Evolutionary conservation across 2,888 invertebrate species (phyloP).

Genomic region (Uropetala carovei): DNA sequence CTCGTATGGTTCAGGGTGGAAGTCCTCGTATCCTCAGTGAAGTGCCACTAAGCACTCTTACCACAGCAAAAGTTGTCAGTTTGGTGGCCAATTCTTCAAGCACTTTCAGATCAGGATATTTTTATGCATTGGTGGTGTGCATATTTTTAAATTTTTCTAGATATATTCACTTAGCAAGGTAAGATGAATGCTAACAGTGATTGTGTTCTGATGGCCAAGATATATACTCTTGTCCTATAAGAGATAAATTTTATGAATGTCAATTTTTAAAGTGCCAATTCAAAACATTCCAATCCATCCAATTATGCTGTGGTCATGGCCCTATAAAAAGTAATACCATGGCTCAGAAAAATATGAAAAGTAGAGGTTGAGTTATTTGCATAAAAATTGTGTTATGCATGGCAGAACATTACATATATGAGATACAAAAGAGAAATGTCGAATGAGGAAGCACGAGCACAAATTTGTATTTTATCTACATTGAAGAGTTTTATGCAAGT

Average conservation of each 20-base stretch:
- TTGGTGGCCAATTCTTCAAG: conserved; percentile 30
- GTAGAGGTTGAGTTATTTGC: neutral
- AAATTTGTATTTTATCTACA: no score
- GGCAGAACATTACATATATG: neutral
- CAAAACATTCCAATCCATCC: conserved; percentile 47
- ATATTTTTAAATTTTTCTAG: neutral
- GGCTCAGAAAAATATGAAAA: neutral
- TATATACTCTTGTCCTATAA: neutral
- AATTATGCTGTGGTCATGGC: neutral
- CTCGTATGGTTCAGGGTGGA: conserved; percentile 86
- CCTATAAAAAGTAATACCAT: neutral
- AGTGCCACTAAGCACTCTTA: conserved; percentile 85
- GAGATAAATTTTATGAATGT: neutral
- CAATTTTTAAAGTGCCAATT: neutral
- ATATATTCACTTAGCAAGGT: neutral
- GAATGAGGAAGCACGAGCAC: neutral
- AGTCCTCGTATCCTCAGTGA: conserved; percentile 88
- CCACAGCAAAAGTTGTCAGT: conserved; percentile 75
- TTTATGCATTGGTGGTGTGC: neutral
- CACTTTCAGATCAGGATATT: neutral
- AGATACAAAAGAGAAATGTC: neutral
- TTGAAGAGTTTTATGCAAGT: neutral
- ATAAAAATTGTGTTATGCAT: neutral
- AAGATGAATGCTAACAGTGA: neutral
- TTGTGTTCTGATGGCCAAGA: neutral